Conservation (phyloP, 1,140 invertebrate genomes). For the Mactra quadrangularis region DNA sequence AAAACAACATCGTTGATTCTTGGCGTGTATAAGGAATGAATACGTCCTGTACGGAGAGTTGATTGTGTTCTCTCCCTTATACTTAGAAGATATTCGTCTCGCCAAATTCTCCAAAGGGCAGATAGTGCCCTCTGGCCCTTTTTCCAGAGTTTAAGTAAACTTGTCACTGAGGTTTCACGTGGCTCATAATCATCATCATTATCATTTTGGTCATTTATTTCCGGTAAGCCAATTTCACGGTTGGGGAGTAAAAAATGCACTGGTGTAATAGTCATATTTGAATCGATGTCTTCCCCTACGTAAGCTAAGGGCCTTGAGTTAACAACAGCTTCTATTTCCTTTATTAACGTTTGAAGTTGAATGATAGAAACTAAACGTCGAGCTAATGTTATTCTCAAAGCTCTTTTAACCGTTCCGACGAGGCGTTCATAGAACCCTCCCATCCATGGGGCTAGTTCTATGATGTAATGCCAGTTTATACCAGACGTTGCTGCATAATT, state of each 20-base stretch:
- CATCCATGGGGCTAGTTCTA: slow-evolving; percentile 32
- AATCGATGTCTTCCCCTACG: too few relatives aligned
- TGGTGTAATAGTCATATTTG: too few relatives aligned
- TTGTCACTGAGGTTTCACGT: background rate
- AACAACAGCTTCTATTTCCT: slow-evolving; percentile 4
- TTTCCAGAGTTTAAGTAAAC: slow-evolving; percentile 14
- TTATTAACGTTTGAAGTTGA: slow-evolving; percentile 15
- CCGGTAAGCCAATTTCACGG: too few relatives aligned
- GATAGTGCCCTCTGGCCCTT: slow-evolving; percentile 4
- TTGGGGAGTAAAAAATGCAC: too few relatives aligned
- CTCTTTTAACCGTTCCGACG: slow-evolving; percentile 8
- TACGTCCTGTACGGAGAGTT: background rate
- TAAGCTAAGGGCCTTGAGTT: too few relatives aligned
- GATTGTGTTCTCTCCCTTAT: slow-evolving; percentile 4
- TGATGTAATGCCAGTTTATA: slow-evolving; percentile 16
- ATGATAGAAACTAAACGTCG: background rate
- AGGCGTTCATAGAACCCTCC: too few relatives aligned
- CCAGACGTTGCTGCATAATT: background rate
- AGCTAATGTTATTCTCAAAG: background rate
- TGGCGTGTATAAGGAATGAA: background rate
- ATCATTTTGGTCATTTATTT: too few relatives aligned
- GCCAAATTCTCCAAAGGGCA: slow-evolving; percentile 22
- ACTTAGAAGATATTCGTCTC: slow-evolving; percentile 33
- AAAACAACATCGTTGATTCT: slow-evolving; percentile 2
- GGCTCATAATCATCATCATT: too few relatives aligned